These are phyloP conservation scores for Cavia porcellus DNA, from an alignment of 2,113 vertebrate species.

Conservation along the genomic window DNA sequence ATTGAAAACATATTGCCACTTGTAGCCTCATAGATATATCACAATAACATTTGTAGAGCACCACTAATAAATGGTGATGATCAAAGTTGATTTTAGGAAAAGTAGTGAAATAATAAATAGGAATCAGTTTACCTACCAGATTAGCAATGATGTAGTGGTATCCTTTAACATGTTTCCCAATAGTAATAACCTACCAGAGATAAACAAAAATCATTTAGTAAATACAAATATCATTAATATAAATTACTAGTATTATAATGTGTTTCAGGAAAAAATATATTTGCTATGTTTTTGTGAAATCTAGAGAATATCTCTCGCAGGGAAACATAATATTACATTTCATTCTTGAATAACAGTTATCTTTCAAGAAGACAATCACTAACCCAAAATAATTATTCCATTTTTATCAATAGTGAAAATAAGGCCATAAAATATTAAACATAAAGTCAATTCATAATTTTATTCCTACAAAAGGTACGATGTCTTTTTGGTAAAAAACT, in stretches of 20 bases:
- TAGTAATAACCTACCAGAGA: constrained; percentile 95
- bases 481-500: background rate
- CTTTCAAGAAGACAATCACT: background rate
- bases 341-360: background rate
- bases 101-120: constrained; percentile 41
- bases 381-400: background rate
- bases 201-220: constrained; percentile 70
- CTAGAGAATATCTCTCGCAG: background rate
- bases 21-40: background rate
- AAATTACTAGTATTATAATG: background rate
- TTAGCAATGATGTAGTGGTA: constrained; percentile 99
- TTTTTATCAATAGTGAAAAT: constrained; percentile 13
- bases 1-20: background rate
- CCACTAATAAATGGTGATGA: background rate
- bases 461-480: background rate
- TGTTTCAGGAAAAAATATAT: background rate
- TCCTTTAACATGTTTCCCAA: constrained; percentile 98
- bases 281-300: background rate
- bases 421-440: background rate
- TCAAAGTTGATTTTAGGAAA: constrained; percentile 33
- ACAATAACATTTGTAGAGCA: background rate
- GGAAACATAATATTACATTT: background rate
- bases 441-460: constrained; percentile 28
- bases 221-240: background rate
- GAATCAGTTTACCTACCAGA: constrained; percentile 92